Evolutionary conservation across 2,888 invertebrate species (phyloP), one percentile per base, ranked within the genome.

Genomic region (Caenorhabditis wallacei): DNA sequence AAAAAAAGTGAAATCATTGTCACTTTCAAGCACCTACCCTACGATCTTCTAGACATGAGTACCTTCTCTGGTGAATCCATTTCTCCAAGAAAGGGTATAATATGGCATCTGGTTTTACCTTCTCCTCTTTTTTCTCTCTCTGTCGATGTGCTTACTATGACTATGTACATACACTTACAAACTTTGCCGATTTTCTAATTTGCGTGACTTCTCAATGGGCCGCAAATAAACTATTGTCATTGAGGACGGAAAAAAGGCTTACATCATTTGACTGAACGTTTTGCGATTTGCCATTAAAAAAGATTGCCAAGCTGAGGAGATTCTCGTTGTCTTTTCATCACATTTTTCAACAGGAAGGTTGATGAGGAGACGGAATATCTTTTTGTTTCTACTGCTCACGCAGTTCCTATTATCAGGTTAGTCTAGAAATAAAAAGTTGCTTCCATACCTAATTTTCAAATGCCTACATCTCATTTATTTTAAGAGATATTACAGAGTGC

Each of bases 61-160:
- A 69, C 74, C 69, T 48, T 71, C 59, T 46, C 59, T 66, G 68
- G 80, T 68, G 72, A 80, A 80, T 80, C 72, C 80, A 69, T 69
- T 80, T 74, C 76, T 66, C 48, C 71, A 71, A 30, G 76, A 81
- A 82, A 64, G 76, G 71, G 71, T 74, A 68, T 80, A 80, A 80
- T 80, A 80, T 82, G 82, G 71, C 82, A 82, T 82, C 82, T 82
- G 82, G 82, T 82, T 82, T 76, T 81, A 69, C 71, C 80, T 66
- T 51, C 64, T 20, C 48, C 24, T 30, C 53, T 54, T 22, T 68
- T 54, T 37, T 61, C 40, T 74, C 43, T 37, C 30, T 43, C 37
- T 24, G 46, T 56, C 43, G 40, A 48, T 80, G 72, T 80, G 80
- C 80, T 66, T 53, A 66, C 66, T 66, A 53, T 53, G 66, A 53